Conservation (phyloP, 1,140 invertebrate species). For the Sarcophaga bullata region DNA sequence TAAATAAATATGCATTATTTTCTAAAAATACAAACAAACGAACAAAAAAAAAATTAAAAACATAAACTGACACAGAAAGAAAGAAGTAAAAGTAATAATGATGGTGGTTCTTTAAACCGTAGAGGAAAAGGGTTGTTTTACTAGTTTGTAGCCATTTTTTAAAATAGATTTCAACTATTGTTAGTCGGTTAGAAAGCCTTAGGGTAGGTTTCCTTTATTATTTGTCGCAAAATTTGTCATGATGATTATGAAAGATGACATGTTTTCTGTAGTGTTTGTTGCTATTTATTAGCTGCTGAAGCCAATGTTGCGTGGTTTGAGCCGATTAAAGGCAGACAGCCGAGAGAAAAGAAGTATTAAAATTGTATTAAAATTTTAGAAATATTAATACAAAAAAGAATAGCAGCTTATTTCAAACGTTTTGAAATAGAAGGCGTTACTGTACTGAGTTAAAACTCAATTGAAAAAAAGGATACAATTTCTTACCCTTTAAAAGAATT, state of each 20-base stretch:
- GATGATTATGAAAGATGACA: not conserved
- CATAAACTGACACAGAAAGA: not conserved
- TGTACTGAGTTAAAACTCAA: not conserved
- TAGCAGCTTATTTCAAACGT: not conserved
- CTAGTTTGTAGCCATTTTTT: constrained; percentile 33
- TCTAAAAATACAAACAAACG: not conserved
- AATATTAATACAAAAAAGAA: not conserved
- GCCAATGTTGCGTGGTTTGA: constrained; percentile 29
- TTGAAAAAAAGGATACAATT: not conserved
- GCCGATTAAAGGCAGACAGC: constrained; percentile 5
- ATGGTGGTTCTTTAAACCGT: not conserved
- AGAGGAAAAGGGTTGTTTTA: constrained; percentile 10
- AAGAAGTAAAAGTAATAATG: not conserved
- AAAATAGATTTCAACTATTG: not conserved
- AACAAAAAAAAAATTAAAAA: not conserved
- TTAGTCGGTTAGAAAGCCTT: not conserved
- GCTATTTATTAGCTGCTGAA: not conserved
- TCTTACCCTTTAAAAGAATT: too few relatives aligned
- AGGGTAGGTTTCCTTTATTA: constrained; percentile 2
- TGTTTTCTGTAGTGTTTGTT: not conserved
- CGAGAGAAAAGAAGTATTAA: not conserved
- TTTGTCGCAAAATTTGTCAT: not conserved
- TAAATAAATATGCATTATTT: not conserved
- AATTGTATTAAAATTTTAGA: not conserved
- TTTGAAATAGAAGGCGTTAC: not conserved